Base-by-base conservation (phyloP, 2,797 vertebrate species). In the Poecilia gillii region DNA sequence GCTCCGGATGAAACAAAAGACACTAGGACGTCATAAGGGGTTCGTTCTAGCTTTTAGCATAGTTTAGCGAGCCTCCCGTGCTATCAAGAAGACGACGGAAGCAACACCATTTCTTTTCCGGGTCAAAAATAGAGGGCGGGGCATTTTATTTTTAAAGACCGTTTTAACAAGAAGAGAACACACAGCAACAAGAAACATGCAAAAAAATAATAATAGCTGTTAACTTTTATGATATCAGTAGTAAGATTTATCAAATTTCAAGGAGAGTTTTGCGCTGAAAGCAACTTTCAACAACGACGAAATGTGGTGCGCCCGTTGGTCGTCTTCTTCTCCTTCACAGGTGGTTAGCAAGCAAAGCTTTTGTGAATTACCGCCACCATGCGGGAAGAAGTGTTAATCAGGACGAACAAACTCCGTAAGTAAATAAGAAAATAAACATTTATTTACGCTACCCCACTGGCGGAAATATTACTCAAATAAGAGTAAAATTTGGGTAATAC, bases 81-180 rank as follows among this genome's bases (percentile, higher is more conserved):
- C 68, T 72, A 47, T 51, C 82, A 25, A 75, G 28, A n/a, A 59
- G 79, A 77, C 20, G 47, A 0, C 73, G 90, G 92, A 92, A 90
- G 4, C 36, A 47, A 14, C 46, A 25, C 2, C 0, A 0, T 5
- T 4, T 85, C 1, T 0, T 72, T 91, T 93, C 91, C 93, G 88
- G 91, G 62, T 0, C 70, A 46, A 45, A 62, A 1, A 28, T 12
- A 6, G 0, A 6, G 12, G 62, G 36, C 1, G 64, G 9, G 3
- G 9, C 36, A 25, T 25, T 41, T 68, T 23, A 25, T 62, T 68
- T 68, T 41, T 11, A 13, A 13, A 68, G 64, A 12, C 23, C 1
- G 8, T 68, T 68, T 68, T 68, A 25, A 25, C 23, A 12, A 1
- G 57, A 25, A 59, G 31, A 64, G 6, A 33, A 62, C 2, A 62